A percentile compares a stretch with the other conserved stretches of the same genome.
phyloP scores from a whole-genome alignment of 1,140 invertebrate genomes.

The Ceratoteleas bidentatus region DNA sequence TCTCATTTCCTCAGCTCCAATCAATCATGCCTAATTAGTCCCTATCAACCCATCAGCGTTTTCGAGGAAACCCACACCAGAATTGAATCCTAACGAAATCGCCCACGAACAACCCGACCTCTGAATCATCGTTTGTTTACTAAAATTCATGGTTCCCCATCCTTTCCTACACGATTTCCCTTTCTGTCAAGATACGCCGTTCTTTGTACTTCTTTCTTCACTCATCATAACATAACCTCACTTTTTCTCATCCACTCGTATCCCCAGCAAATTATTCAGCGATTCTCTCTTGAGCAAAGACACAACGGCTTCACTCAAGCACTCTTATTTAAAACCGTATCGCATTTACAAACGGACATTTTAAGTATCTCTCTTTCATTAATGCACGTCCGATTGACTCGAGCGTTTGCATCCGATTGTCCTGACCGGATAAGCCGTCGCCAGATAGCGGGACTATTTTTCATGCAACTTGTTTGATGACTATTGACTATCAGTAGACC shows the following conservation, averaged over 20 bases:
- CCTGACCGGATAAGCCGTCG: slow-evolving; percentile 27
- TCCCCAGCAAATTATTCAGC: too few relatives aligned
- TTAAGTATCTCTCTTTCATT: slow-evolving; percentile 14
- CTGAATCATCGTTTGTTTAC: too few relatives aligned
- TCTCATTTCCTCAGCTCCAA: background rate
- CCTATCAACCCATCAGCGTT: background rate
- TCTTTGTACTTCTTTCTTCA: too few relatives aligned
- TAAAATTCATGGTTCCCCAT: too few relatives aligned
- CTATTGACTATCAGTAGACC: slow-evolving; percentile 73
- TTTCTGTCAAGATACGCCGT: too few relatives aligned
- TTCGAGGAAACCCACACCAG: background rate
- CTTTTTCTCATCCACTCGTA: too few relatives aligned
- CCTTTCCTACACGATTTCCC: too few relatives aligned
- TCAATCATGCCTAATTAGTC: background rate
- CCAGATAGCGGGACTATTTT: slow-evolving; percentile 37
- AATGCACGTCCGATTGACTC: slow-evolving; percentile 27
- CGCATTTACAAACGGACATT: background rate
- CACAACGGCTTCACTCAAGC: too few relatives aligned
- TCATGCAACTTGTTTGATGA: slow-evolving; percentile 75
- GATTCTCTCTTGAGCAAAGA: too few relatives aligned
- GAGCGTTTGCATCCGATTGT: slow-evolving; percentile 32
- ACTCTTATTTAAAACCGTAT: background rate
- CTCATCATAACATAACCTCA: too few relatives aligned
- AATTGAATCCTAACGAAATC: background rate
- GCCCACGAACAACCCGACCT: too few relatives aligned